Base-by-base conservation (phyloP, 2,797 vertebrate species). In the Telmatherina bonti region DNA sequence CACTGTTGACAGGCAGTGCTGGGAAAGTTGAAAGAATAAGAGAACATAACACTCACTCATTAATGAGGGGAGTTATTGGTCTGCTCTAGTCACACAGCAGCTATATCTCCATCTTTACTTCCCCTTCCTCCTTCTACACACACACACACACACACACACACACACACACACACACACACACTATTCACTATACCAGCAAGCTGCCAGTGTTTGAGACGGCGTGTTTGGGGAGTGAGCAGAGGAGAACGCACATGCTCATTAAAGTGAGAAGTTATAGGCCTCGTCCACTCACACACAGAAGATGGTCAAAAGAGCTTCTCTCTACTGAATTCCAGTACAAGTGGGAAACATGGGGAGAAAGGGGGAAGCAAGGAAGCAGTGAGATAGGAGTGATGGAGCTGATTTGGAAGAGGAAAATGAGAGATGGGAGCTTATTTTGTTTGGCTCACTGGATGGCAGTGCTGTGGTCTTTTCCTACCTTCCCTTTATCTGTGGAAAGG, bases 191-290 rank as follows among this genome's bases (percentile, higher is more conserved):
- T 45, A 53, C 38, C 66, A 68, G 60, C 74, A 74, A 78, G 64
- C 80, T 77, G 71, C 52, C 68, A 69, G 74, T 72, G 68, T 63
- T 65, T 52, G 69, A 83, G 65, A 73, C 60, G 54, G 51, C 53
- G 81, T 55, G 75, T 79, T 85, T 72, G 62, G 76, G 80, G 80
- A 82, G 55, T 47, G 70, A 76, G 62, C 62, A 61, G 81, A 71
- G 62, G 61, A 66, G 70, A 89, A 84, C 79, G 81, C 43, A 63
- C 82, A 84, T 79, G 78, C 84, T 91, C 84, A 89, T 88, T 91
- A 90, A 86, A 83, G 70, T 71, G 71, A 76, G 79, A 81, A 87
- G 68, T 84, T 83, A 82, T 78, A 72, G 67, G 83, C 70, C 63
- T 51, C 29, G 64, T 85, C 76, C 70, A 65, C 57, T 81, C 74